These are phyloP conservation scores for Pararge aegeria DNA, from an alignment of 1,140 invertebrate species.

Conservation along the genomic window DNA sequence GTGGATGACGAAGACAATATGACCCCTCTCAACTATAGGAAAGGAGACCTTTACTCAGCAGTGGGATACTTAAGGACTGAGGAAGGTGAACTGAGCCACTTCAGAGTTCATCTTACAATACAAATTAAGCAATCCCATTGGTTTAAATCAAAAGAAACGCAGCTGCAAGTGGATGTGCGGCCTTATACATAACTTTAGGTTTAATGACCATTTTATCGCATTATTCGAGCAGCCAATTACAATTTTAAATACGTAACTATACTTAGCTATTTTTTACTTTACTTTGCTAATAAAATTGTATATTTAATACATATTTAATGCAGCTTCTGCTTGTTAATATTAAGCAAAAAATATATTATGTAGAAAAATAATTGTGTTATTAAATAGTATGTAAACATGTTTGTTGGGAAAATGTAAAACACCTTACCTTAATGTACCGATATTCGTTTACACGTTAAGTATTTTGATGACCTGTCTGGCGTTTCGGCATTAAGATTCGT, in stretches of 20 bases:
- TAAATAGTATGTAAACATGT: background rate
- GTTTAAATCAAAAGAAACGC: too few relatives aligned
- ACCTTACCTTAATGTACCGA: background rate
- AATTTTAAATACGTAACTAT: background rate
- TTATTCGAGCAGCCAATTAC: background rate
- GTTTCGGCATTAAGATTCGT: background rate
- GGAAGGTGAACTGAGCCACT: too few relatives aligned
- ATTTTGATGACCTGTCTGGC: background rate
- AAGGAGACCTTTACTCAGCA: too few relatives aligned
- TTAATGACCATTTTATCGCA: background rate
- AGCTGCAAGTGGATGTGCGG: too few relatives aligned
- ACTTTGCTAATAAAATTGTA: background rate
- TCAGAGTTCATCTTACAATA: too few relatives aligned
- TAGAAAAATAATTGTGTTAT: background rate
- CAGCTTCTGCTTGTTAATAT: background rate
- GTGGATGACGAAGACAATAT: too few relatives aligned
- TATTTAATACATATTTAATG: background rate
- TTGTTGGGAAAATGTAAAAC: background rate
- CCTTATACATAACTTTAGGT: background rate
- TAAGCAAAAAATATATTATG: background rate
- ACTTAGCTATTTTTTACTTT: background rate
- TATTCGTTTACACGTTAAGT: background rate
- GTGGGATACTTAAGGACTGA: too few relatives aligned
- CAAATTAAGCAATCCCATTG: too few relatives aligned
- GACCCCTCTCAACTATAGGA: too few relatives aligned